Evolutionary conservation across 2,888 invertebrate species (phyloP).

Genomic region (Phyllotreta cruciferae): DNA sequence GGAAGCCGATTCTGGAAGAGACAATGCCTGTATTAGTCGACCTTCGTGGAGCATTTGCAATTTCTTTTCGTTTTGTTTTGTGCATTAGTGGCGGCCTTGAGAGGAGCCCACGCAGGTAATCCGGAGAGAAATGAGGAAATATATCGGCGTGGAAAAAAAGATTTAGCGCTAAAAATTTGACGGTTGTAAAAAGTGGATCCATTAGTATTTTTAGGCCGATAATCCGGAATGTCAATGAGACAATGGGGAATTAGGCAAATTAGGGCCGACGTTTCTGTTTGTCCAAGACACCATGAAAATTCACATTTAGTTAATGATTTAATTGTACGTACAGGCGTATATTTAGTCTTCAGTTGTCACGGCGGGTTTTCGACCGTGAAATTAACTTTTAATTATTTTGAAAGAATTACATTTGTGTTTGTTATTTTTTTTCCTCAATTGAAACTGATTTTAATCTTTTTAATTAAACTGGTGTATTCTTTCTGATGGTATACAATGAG

Average conservation of each 20-base stretch:
- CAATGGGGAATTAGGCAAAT: slow-evolving; percentile 50
- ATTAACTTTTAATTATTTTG: slow-evolving; percentile 58
- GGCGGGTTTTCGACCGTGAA: slow-evolving; percentile 52
- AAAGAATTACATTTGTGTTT: slow-evolving; percentile 48
- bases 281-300: slow-evolving; percentile 51
- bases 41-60: neutral
- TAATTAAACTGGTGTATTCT: slow-evolving; percentile 38
- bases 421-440: slow-evolving; percentile 47
- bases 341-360: slow-evolving; percentile 49
- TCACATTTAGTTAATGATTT: slow-evolving; percentile 57
- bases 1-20: slow-evolving; percentile 56
- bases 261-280: slow-evolving; percentile 49
- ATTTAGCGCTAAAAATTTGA: no score
- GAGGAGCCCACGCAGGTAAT: no score
- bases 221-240: slow-evolving; percentile 42
- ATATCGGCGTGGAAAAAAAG: no score
- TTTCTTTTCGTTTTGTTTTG: neutral
- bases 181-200: slow-evolving; percentile 1
- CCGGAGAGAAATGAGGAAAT: no score
- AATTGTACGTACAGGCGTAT: slow-evolving; percentile 49
- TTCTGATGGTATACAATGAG: slow-evolving; percentile 32
- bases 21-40: no score
- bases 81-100: neutral
- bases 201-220: slow-evolving; percentile 30
- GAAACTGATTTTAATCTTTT: slow-evolving; percentile 42